Conservation (phyloP, 2,113 vertebrate species). For the Tringa solitaria region DNA sequence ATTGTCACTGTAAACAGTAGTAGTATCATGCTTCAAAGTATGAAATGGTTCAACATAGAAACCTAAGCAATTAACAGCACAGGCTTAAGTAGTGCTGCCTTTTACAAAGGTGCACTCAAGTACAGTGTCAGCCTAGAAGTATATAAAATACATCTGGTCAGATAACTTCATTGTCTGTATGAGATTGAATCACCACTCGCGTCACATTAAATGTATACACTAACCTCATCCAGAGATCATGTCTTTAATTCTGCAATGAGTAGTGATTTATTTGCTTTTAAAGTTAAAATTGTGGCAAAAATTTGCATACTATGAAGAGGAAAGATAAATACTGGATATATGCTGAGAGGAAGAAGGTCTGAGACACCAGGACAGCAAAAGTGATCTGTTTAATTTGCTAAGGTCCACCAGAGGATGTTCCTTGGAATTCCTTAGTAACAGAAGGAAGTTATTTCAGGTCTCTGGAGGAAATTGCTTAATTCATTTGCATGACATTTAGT, state of each 20-base stretch:
- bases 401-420: slow-evolving; percentile 6
- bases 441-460: background rate
- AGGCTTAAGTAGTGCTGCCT: background rate
- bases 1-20: background rate
- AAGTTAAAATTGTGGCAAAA: background rate
- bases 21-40: background rate
- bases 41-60: background rate
- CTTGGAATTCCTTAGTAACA: background rate
- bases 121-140: background rate
- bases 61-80: background rate
- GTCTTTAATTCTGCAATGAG: background rate
- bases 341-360: background rate
- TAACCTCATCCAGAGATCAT: background rate
- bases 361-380: background rate
- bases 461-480: slow-evolving; percentile 20
- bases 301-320: background rate
- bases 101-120: background rate
- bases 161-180: background rate
- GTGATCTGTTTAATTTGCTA: slow-evolving; percentile 13
- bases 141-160: background rate
- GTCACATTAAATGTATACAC: background rate
- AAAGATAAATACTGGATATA: background rate
- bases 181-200: background rate
- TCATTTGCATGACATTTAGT: slow-evolving; percentile 37
- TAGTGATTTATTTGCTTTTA: background rate